Conservation (phyloP, 1,140 invertebrate species). For the Onthophagus taurus region DNA sequence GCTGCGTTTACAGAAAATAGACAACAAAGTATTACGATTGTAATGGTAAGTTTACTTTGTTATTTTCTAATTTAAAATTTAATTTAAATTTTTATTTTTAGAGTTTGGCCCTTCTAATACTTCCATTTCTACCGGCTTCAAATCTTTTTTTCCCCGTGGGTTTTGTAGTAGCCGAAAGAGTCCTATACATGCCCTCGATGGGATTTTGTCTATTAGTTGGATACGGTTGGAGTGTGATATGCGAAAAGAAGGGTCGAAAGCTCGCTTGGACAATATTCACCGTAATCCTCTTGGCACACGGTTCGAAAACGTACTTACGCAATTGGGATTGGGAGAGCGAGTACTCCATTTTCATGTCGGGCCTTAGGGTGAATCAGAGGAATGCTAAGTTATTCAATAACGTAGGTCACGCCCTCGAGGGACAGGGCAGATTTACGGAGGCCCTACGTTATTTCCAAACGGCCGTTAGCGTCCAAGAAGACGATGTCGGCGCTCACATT, state of each 20-base stretch:
- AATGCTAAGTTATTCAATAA: constrained; percentile 97
- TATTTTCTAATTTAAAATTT: too few species aligned
- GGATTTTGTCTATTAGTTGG: constrained; percentile 91
- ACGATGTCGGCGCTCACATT: constrained; percentile 94
- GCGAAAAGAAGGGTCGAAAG: constrained; percentile 46
- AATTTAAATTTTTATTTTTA: constrained; percentile 47
- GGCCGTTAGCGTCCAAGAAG: constrained; percentile 85
- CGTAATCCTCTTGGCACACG: constrained; percentile 63
- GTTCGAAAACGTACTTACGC: constrained; percentile 71
- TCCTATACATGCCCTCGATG: constrained; percentile 95
- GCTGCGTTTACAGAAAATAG: constrained; percentile 56
- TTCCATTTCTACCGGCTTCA: constrained; percentile 91
- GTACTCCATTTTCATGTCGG: constrained; percentile 87
- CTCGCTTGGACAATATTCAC: constrained; percentile 52
- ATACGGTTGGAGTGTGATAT: constrained; percentile 55
- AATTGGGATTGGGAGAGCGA: constrained; percentile 91
- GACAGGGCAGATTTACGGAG: constrained; percentile 68
- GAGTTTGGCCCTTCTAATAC: constrained; percentile 73
- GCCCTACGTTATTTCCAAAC: constrained; percentile 87
- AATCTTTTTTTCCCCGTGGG: constrained; percentile 97
- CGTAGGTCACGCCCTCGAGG: constrained; percentile 90
- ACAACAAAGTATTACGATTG: constrained; percentile 61
- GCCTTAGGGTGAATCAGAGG: constrained; percentile 77
- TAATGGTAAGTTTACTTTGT: constrained; percentile 56
- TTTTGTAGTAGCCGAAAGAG: constrained; percentile 92